phyloP scores from a whole-genome alignment of 2,888 invertebrate species.

The Euzetes globulus region DNA sequence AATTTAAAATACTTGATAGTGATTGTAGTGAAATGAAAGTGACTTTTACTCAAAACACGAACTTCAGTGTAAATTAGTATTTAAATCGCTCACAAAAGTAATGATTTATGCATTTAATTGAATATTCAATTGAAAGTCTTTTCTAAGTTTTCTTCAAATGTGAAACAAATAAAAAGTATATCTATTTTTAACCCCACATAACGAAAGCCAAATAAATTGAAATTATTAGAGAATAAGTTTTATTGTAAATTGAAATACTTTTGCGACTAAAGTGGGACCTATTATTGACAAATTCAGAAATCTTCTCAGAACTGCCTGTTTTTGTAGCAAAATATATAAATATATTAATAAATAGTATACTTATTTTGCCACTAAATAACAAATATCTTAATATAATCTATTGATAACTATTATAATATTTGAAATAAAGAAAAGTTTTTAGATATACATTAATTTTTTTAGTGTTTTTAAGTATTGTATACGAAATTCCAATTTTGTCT shows the following conservation, averaged over 20 bases:
- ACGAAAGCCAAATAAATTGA: not conserved
- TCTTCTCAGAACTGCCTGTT: conserved; percentile 9
- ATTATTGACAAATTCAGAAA: not conserved
- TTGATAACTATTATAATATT: conserved; percentile 1
- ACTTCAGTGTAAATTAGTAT: no score
- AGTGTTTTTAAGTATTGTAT: conserved; percentile 28
- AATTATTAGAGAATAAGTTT: not conserved
- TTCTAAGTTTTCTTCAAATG: not conserved
- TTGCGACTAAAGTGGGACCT: not conserved
- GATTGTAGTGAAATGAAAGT: no score
- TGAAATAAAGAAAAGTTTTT: not conserved
- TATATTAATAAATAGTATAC: not conserved
- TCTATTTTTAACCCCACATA: conserved; percentile 8
- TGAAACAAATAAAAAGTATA: not conserved
- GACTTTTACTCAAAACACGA: no score
- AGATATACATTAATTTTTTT: conserved; percentile 17
- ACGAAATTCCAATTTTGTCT: conserved; percentile 27
- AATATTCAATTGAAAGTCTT: not conserved
- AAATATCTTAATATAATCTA: conserved; percentile 26
- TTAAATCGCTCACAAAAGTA: no score
- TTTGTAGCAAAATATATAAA: conserved; percentile 10
- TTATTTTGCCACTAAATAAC: conserved; percentile 22
- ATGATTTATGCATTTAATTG: no score
- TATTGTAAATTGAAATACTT: conserved; percentile 1
- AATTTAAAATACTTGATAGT: no score